Conservation (phyloP, 2,797 vertebrate genomes). For the Emydoidea blandingii region DNA sequence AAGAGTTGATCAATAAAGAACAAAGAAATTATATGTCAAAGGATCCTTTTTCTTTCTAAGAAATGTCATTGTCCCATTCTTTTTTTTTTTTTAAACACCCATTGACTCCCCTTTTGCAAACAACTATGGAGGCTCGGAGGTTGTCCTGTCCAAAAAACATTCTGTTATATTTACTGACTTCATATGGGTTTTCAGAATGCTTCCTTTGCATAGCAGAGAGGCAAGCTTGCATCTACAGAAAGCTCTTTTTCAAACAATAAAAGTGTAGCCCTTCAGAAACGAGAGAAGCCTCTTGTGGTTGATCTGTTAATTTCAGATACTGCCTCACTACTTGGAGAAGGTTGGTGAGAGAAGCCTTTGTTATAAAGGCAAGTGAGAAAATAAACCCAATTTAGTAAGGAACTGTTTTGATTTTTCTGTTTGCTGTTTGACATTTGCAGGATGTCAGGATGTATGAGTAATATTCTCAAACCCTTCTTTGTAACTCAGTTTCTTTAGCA, state of each 20-base stretch:
- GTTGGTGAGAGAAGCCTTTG: not conserved
- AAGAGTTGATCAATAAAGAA: not conserved
- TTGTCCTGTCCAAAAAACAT: not conserved
- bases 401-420: not conserved
- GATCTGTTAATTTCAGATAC: not conserved
- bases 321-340: not conserved
- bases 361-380: not conserved
- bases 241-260: not conserved
- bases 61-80: not conserved
- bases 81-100: not conserved
- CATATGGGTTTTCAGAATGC: not conserved
- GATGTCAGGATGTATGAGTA: not conserved
- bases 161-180: slow-evolving; percentile 15
- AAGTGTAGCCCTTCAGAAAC: not conserved
- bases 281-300: not conserved
- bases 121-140: not conserved
- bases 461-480: not conserved
- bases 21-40: not conserved
- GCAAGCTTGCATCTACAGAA: not conserved
- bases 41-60: slow-evolving; percentile 38
- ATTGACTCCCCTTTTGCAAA: not conserved
- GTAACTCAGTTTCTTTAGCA: not conserved
- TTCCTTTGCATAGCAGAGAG: slow-evolving; percentile 9
- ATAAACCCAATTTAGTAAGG: not conserved
- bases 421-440: not conserved